Evolutionary conservation across 2,888 invertebrate genomes (phyloP), one percentile per base, ranked within the genome.

Genomic region (Andrena camellia): DNA sequence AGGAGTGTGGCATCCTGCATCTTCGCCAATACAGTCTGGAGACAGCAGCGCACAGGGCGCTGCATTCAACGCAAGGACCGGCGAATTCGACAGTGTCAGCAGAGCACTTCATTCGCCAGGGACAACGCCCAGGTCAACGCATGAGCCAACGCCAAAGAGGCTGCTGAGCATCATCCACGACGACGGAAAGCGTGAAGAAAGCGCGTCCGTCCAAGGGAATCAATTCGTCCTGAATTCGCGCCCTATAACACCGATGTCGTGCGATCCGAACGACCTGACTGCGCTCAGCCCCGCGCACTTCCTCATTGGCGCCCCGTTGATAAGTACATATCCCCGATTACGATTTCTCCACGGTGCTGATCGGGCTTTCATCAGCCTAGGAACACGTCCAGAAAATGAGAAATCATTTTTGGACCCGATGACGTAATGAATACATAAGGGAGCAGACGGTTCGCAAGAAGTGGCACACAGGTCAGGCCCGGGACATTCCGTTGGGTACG

Each of bases 371-470:
- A 7, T 62, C 71, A 6, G 2, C 50, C 8, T 72, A 33, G 63
- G 63, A 63, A 31, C 54, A 54, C 0, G 20, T 63, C 0, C 72
- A 72, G 8, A 6, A 42, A 52, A 52, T 72, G 17, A 10, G 33
- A 13, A 8, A 72, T 31, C 29, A 31, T 31, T 31, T 31, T 31
- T 31, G 5, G 29, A 31, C 29, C 29, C 29, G 5, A 31, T 72
- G 72, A 63, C 20, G 3, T 0, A 50, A 20, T 10, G 63, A 72
- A 6, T 63, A 76, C n/a, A 13, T 68, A 3, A 7, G 62, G 17
- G 35, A 67, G 17, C 35, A 20, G 1, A 52, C 13, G 6, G 1
- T 20, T 0, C 31, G 33, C 1, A 23, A 2, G 4, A 75, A 68
- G 29, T 75, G 54, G 68, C 29, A 60, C 6, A 8, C 33, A 1